Evolutionary conservation across 2,888 invertebrate species (phyloP), one percentile per base, ranked within the genome.

Genomic region (Eupithecia subfuscata): DNA sequence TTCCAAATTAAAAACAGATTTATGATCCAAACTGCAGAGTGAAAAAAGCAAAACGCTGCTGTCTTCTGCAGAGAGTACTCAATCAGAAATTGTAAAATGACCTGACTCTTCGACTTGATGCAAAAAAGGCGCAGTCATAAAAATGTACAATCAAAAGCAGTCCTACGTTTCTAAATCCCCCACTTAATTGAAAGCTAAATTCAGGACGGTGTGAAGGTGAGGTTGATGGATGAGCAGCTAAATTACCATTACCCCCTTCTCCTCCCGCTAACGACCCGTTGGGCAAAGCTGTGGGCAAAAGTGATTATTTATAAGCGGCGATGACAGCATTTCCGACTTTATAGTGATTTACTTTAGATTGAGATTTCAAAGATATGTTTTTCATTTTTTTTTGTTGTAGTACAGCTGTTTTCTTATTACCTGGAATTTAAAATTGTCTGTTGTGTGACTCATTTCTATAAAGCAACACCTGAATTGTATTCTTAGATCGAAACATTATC

Each of bases 241-340:
- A 92, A 92, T 92, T 91, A 91, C 89, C 86, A 84, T 86, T 76
- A 78, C 83, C 84, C 83, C 78, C 73, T 80, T 43, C 68, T 40
- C 79, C 76, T 78, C 81, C 82, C 83, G 84, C 89, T 92, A 92
- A 92, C 91, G 92, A 92, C 88, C 86, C 81, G 83, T 84, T 86
- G 88, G 89, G 87, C 87, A 75, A 77, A 73, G 73, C 77, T 77
- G 75, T 86, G 88, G 89, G 87, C 87, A 88, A 89, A 90, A 90
- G 90, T 85, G 88, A 92, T 91, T 92, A 93, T 93, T 93, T 92
- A 93, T 91, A 89, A 77, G 83, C 80, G 74, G 86, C 83, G 93
- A 89, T 90, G 94, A 94, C 93, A 94, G 89, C 88, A 85, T 87
- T 93, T 94, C 93, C 94, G 92, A 90, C 89, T 88, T 87, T 85